Evolutionary conservation across 2,888 invertebrate genomes (phyloP).

Genomic region (Drosophila testacea): DNA sequence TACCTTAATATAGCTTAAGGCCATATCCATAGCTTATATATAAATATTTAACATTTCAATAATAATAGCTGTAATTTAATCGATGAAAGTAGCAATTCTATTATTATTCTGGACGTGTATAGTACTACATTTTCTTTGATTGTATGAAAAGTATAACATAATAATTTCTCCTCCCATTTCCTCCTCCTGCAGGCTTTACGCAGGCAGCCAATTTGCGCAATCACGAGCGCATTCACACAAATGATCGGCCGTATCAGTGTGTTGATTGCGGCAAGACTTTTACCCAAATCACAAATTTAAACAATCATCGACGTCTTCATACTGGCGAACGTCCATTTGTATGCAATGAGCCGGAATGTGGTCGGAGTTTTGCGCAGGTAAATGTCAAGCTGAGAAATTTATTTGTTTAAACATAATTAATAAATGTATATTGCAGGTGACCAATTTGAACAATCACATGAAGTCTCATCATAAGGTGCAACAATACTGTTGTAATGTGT

Average conservation of each 20-base stretch:
- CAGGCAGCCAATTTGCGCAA: constrained; percentile 85
- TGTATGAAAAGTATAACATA: not conserved
- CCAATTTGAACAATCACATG: constrained; percentile 85
- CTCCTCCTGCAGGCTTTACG: constrained; percentile 81
- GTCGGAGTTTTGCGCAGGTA: constrained; percentile 85
- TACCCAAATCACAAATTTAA: constrained; percentile 85
- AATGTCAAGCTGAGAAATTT: constrained; percentile 9
- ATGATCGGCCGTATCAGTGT: constrained; percentile 85
- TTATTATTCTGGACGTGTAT: not conserved
- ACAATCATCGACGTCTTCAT: constrained; percentile 85
- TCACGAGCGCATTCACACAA: constrained; percentile 85
- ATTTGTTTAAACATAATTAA: not conserved
- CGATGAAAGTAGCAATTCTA: no score
- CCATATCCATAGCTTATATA: no score
- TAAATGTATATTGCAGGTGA: constrained; percentile 73
- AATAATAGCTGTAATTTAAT: no score
- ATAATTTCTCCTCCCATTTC: not conserved
- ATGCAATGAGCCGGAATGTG: constrained; percentile 85
- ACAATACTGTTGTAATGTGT: constrained; percentile 85
- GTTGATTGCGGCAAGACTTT: constrained; percentile 85
- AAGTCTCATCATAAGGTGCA: constrained; percentile 86
- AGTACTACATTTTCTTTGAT: not conserved
- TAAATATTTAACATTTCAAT: no score
- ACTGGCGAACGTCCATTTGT: constrained; percentile 85
- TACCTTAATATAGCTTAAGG: no score